Percentiles rank a stretch among this genome's conserved stretches.
Conservation (phyloP, 2,888 invertebrate species). For the Leucozona laternaria region DNA sequence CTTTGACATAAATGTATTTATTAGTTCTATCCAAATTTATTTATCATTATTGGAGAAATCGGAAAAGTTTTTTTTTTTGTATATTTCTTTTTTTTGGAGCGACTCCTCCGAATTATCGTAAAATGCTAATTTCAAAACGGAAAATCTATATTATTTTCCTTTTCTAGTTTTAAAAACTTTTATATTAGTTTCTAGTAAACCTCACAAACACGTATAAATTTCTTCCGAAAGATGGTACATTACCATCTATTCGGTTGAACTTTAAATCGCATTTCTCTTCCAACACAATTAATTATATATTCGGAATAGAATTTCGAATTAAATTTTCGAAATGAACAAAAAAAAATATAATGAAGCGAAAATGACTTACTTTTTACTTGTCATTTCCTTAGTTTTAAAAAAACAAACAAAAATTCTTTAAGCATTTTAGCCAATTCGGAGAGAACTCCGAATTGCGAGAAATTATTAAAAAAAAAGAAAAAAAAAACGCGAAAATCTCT, state of each 20-base stretch:
- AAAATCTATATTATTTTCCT: slow-evolving; percentile 36
- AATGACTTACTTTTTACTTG: slow-evolving; percentile 62
- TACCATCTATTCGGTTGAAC: slow-evolving; percentile 65
- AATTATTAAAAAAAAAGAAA: slow-evolving; percentile 37
- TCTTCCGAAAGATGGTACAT: slow-evolving; percentile 69
- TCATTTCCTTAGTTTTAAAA: slow-evolving; percentile 66
- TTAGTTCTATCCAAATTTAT: slow-evolving; percentile 62
- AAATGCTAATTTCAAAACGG: slow-evolving; percentile 71
- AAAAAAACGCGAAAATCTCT: slow-evolving; percentile 43
- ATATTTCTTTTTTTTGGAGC: slow-evolving; percentile 53
- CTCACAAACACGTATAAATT: slow-evolving; percentile 40
- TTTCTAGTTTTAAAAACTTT: slow-evolving; percentile 55
- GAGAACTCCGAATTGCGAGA: slow-evolving; percentile 67
- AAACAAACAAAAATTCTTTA: slow-evolving; percentile 46
- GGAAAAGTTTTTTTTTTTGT: slow-evolving; percentile 52
- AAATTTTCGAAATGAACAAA: slow-evolving; percentile 56
- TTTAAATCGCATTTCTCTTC: slow-evolving; percentile 75
- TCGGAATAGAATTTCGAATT: slow-evolving; percentile 73
- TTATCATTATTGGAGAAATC: slow-evolving; percentile 68
- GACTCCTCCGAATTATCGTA: slow-evolving; percentile 68
- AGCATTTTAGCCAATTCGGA: slow-evolving; percentile 73
- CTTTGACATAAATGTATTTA: slow-evolving; percentile 49
- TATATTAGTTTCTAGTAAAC: slow-evolving; percentile 65
- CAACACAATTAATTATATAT: slow-evolving; percentile 59
- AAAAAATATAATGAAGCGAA: slow-evolving; percentile 38